Percentiles rank a stretch among this genome's conserved stretches.
Evolutionary conservation across 1,140 invertebrate genomes (phyloP).

Genomic region (Bombus vancouverensis): DNA sequence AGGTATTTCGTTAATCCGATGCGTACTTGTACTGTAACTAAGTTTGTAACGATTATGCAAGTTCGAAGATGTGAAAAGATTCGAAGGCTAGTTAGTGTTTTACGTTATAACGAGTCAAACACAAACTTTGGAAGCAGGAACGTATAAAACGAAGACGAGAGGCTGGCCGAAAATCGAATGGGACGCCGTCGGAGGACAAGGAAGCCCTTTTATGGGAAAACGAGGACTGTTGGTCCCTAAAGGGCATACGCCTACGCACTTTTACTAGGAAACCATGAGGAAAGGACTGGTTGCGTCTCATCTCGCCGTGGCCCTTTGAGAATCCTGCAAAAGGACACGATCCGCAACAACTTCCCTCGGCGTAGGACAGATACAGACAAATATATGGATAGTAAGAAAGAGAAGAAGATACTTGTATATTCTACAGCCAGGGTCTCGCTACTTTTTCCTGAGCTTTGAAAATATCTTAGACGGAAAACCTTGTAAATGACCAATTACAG

Average conservation of each 20-base stretch:
- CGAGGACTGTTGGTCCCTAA: constrained; percentile 74
- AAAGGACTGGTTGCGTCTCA: constrained; percentile 68
- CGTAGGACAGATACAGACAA: not conserved
- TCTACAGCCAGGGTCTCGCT: no score
- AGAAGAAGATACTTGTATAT: no score
- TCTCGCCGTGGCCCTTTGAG: constrained; percentile 71
- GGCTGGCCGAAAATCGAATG: constrained; percentile 49
- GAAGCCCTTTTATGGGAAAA: constrained; percentile 55
- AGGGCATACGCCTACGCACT: constrained; percentile 83
- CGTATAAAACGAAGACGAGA: constrained; percentile 63
- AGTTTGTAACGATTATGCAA: not conserved
- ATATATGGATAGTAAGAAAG: not conserved
- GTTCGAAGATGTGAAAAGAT: not conserved
- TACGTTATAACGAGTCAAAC: constrained; percentile 72
- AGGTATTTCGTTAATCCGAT: no score
- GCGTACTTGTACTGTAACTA: no score
- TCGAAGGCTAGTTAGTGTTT: not conserved
- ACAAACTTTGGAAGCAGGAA: constrained; percentile 77
- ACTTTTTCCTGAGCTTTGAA: no score
- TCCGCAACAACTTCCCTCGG: not conserved
- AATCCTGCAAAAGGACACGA: constrained; percentile 61
- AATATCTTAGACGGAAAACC: no score
- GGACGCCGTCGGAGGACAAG: constrained; percentile 48
- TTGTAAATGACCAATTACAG: no score
- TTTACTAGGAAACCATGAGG: constrained; percentile 81